A percentile compares a stretch with the other conserved stretches of the same genome.
These are phyloP conservation scores for Geopemphigus sp. DNA, from an alignment of 1,140 invertebrate species.

Conservation along the genomic window DNA sequence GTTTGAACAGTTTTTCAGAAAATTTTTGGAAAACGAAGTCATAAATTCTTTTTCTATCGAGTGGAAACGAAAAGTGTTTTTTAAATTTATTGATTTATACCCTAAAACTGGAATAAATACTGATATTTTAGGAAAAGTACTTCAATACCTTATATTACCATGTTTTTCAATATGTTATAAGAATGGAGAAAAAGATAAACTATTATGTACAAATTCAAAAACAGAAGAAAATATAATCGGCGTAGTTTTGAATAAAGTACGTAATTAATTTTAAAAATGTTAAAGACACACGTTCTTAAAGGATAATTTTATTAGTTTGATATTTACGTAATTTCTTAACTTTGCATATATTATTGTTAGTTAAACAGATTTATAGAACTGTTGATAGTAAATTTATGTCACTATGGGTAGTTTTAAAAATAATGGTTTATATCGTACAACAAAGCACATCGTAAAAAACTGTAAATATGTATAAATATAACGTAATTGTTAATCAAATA, in stretches of 20 bases:
- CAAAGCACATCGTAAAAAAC: too few species aligned
- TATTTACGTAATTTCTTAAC: too few species aligned
- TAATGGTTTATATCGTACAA: too few species aligned
- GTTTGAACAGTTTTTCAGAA: constrained; percentile 21
- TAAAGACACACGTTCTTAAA: too few species aligned
- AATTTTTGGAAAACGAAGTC: constrained; percentile 28
- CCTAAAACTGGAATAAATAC: neutral
- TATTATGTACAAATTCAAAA: neutral
- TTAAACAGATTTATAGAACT: too few species aligned
- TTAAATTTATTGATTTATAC: constrained; percentile 31
- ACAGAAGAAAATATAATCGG: constrained; percentile 31
- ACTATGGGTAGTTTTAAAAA: too few species aligned
- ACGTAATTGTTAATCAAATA: too few species aligned
- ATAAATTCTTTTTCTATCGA: neutral
- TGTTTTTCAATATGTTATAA: constrained; percentile 36
- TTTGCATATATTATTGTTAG: too few species aligned
- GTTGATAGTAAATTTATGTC: too few species aligned
- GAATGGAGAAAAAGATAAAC: constrained; percentile 16
- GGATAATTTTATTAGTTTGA: too few species aligned
- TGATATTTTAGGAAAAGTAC: constrained; percentile 36
- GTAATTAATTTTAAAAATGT: neutral
- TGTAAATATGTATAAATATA: too few species aligned
- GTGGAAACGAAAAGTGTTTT: constrained; percentile 24
- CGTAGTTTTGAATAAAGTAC: constrained; percentile 22
- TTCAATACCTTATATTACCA: constrained; percentile 34